phyloP scores from a whole-genome alignment of 2,797 vertebrate genomes.

The Sebastes nivosus region DNA sequence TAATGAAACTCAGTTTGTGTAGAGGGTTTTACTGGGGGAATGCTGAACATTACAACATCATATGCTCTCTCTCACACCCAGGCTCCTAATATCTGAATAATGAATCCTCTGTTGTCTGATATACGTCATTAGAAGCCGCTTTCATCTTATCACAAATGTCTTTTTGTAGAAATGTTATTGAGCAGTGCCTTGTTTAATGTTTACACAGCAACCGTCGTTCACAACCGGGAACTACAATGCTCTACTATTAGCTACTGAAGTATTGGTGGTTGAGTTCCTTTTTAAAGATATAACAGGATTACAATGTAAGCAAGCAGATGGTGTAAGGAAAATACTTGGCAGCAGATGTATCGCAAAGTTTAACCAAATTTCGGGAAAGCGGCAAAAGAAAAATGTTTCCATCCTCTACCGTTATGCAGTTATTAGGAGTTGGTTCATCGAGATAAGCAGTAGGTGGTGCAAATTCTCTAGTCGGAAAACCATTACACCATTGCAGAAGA shows the following conservation, averaged over 20 bases:
- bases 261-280: neutral
- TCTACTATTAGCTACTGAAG: neutral
- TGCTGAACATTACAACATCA: neutral
- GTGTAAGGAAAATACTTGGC: neutral
- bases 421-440: too few relatives aligned
- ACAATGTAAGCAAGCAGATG: neutral
- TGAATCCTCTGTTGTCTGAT: neutral
- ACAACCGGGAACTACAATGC: neutral
- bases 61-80: neutral
- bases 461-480: too few relatives aligned
- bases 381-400: too few relatives aligned
- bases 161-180: neutral
- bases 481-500: too few relatives aligned
- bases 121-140: neutral
- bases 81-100: neutral
- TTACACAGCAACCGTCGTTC: neutral
- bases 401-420: too few relatives aligned
- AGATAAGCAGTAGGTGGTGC: too few relatives aligned
- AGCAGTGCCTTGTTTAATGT: neutral
- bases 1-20: neutral
- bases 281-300: neutral
- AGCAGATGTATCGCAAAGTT: too few relatives aligned
- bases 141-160: neutral
- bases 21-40: neutral
- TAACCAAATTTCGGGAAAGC: too few relatives aligned